Percentiles rank a stretch among this genome's conserved stretches.
Conservation (phyloP, 2,888 invertebrate species). For the Melieria omissa region DNA sequence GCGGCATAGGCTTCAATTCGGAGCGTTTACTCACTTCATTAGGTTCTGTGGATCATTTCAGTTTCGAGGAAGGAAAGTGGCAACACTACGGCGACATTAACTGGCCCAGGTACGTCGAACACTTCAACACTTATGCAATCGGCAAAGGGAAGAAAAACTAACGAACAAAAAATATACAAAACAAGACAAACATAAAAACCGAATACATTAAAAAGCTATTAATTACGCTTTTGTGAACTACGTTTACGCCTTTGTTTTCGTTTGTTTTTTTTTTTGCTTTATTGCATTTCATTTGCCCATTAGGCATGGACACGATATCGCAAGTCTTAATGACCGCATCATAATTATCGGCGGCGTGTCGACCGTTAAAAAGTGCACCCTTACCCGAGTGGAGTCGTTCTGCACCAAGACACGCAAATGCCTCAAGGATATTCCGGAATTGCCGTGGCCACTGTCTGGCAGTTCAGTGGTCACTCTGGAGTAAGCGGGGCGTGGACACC, state of each 20-base stretch:
- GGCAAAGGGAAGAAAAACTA: no score
- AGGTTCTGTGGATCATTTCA: conserved; percentile 49
- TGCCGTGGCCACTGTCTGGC: conserved; percentile 75
- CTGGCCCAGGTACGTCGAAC: conserved; percentile 44
- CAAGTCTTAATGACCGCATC: conserved; percentile 48
- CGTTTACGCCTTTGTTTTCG: neutral
- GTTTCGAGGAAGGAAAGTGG: conserved; percentile 47
- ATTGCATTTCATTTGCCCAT: neutral
- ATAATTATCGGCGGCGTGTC: conserved; percentile 55
- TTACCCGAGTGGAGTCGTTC: conserved; percentile 76
- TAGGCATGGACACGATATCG: conserved; percentile 56
- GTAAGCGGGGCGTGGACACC: neutral
- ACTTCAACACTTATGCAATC: neutral
- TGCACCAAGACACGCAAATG: conserved; percentile 73
- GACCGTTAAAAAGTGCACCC: conserved; percentile 63
- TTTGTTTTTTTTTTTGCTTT: neutral
- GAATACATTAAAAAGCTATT: conserved; percentile 41
- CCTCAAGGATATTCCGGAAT: conserved; percentile 72
- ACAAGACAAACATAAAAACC: conserved; percentile 11
- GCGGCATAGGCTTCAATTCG: conserved; percentile 70
- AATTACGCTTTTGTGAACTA: conserved; percentile 32
- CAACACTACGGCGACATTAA: conserved; percentile 48
- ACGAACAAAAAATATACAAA: neutral
- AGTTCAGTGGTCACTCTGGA: conserved; percentile 46
- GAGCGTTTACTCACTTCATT: conserved; percentile 46